phyloP scores from a whole-genome alignment of 2,113 vertebrate species.

The Ophthalmolycus amberensis region DNA sequence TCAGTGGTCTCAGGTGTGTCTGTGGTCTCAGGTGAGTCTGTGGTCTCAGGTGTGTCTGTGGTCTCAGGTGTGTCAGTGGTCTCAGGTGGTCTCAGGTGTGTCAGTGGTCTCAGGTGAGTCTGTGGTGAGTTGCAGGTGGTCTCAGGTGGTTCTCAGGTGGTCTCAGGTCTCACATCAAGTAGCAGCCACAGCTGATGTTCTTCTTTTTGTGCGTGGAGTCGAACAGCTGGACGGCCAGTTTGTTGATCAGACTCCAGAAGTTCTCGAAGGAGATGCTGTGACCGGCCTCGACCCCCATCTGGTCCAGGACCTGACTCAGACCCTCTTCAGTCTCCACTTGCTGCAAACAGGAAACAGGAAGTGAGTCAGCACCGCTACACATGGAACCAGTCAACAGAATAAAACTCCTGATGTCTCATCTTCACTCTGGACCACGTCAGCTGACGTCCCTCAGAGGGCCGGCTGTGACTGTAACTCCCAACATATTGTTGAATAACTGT shows the following conservation, averaged over 20 bases:
- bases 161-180: constrained; percentile 45
- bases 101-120: background rate
- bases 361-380: constrained; percentile 3
- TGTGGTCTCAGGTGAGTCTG: background rate
- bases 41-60: background rate
- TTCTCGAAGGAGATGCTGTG: constrained; percentile 66
- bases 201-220: constrained; percentile 27
- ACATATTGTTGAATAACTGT: too few species aligned
- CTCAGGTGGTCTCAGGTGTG: background rate
- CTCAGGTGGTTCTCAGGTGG: background rate
- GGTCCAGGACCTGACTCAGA: constrained; percentile 54
- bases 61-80: background rate
- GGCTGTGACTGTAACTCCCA: too few species aligned
- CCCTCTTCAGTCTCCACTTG: constrained; percentile 33
- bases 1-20: too few species aligned
- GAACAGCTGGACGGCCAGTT: constrained; percentile 45
- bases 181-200: constrained; percentile 56
- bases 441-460: too few species aligned
- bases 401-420: background rate
- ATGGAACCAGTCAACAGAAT: constrained; percentile 13
- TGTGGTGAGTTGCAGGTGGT: background rate
- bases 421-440: too few species aligned
- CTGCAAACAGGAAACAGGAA: constrained; percentile 40
- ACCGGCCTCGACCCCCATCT: constrained; percentile 53
- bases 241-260: constrained; percentile 70